phyloP scores from a whole-genome alignment of 2,113 vertebrate genomes.

The Alaudala cheleensis region DNA sequence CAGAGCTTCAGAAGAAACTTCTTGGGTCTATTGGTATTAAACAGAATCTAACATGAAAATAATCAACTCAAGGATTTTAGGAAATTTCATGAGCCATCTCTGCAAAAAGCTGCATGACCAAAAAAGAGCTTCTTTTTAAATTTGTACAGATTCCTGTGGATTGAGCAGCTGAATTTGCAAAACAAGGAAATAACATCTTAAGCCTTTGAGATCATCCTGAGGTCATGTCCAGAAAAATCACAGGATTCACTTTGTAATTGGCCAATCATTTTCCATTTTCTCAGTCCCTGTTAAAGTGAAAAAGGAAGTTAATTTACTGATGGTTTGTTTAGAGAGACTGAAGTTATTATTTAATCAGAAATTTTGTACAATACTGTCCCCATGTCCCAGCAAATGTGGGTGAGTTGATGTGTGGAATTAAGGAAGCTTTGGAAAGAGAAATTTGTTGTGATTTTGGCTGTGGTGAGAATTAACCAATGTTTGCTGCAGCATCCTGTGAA shows the following conservation, averaged over 20 bases:
- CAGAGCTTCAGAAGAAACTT: not conserved
- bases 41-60: not conserved
- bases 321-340: not conserved
- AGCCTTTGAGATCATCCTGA: not conserved
- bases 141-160: not conserved
- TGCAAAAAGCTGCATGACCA: not conserved
- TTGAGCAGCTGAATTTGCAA: not conserved
- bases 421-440: constrained; percentile 6
- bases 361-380: not conserved
- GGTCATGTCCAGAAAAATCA: not conserved
- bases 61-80: not conserved
- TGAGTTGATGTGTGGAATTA: not conserved
- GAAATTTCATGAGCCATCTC: not conserved
- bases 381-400: not conserved
- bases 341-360: not conserved
- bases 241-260: not conserved
- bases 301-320: not conserved
- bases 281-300: not conserved
- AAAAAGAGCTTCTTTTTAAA: not conserved
- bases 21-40: not conserved
- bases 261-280: not conserved
- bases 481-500: not conserved
- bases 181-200: not conserved
- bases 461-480: not conserved
- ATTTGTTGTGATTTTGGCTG: not conserved